Conservation (phyloP, 2,888 invertebrate species). For the Piscicola geometra region DNA sequence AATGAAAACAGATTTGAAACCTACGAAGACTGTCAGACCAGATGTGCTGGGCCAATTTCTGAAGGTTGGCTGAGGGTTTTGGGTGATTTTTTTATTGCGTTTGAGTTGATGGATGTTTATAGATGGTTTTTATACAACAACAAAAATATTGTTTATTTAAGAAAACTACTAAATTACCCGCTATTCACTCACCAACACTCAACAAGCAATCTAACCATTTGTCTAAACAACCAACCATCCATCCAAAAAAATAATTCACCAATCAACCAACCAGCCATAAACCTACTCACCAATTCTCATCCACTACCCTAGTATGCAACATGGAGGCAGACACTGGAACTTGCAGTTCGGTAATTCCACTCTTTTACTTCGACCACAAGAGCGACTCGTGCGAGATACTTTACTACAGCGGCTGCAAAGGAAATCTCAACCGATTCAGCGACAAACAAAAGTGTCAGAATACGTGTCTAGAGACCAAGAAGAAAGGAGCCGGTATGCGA, state of each 20-base stretch:
- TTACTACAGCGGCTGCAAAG: constrained; percentile 82
- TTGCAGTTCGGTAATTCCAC: constrained; percentile 43
- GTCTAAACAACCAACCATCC: too few relatives aligned
- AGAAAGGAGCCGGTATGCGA: constrained; percentile 14
- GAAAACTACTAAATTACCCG: background rate
- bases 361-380: constrained; percentile 68
- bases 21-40: constrained; percentile 39
- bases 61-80: background rate
- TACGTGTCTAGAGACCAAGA: constrained; percentile 28
- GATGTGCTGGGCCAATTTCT: constrained; percentile 37
- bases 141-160: background rate
- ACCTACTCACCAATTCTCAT: too few relatives aligned
- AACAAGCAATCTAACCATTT: too few relatives aligned
- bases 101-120: background rate
- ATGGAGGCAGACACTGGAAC: constrained; percentile 39
- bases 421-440: constrained; percentile 81
- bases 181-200: background rate
- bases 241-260: background rate
- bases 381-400: constrained; percentile 59
- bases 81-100: background rate
- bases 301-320: constrained; percentile 37
- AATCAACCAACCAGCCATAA: too few relatives aligned
- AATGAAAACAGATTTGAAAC: constrained; percentile 43
- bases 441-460: constrained; percentile 52
- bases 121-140: background rate